Evolutionary conservation across 1,140 invertebrate genomes (phyloP).

Genomic region (Trichomalopsis sarcophagae): DNA sequence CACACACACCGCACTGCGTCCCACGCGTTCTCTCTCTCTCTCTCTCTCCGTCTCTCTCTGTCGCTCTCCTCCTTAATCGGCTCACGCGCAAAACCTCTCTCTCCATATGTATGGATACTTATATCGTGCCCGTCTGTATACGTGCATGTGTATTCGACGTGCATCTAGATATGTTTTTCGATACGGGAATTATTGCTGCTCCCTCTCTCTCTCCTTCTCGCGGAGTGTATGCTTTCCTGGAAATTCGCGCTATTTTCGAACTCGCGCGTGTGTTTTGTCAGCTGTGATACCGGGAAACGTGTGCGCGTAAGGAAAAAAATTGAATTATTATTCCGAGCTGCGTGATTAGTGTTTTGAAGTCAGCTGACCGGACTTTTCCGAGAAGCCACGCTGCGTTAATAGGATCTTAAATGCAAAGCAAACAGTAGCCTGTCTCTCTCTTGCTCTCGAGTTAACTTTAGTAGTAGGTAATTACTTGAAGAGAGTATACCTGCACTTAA

Average conservation of each 20-base stretch:
- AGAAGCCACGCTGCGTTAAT: neutral
- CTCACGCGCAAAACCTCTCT: conserved; percentile 1
- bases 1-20: neutral
- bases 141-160: neutral
- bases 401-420: conserved; percentile 8
- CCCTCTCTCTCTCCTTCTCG: neutral
- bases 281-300: neutral
- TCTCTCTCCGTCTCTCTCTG: neutral
- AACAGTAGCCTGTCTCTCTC: neutral
- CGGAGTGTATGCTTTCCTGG: neutral
- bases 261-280: neutral
- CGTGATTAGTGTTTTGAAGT: neutral
- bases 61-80: conserved; percentile 26
- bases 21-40: neutral
- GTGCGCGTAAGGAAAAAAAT: neutral
- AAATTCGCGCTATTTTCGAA: neutral
- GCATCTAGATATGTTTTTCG: conserved; percentile 18
- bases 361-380: neutral
- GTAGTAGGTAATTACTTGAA: conserved; percentile 29
- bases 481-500: conserved; percentile 13
- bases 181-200: conserved; percentile 6
- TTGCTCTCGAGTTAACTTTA: conserved; percentile 12
- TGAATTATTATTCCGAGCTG: neutral
- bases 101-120: neutral
- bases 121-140: neutral